Evolutionary conservation across 2,113 vertebrate species (phyloP).

Genomic region (Otus sunia): DNA sequence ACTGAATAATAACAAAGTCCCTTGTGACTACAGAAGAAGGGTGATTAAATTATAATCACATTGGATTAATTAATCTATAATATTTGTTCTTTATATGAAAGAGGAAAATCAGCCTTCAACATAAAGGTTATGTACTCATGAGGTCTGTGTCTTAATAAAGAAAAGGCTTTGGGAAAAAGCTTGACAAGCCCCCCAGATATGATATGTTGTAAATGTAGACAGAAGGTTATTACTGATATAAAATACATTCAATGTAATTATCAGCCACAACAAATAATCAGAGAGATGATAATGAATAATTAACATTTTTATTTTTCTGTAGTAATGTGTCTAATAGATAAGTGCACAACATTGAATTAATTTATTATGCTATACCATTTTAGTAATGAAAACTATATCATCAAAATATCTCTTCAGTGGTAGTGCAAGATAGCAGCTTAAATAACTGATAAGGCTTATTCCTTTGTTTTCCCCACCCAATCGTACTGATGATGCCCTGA

Average conservation of each 20-base stretch:
- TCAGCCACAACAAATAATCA: conserved; percentile 99
- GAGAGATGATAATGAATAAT: conserved; percentile 96
- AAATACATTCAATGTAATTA: conserved; percentile 94
- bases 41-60: conserved; percentile 99
- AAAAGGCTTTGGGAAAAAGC: conserved; percentile 83
- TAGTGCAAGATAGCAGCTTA: conserved; percentile 79
- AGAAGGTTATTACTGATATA: conserved; percentile 99
- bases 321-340: conserved; percentile 82
- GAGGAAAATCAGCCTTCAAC: conserved; percentile 86
- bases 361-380: conserved; percentile 77
- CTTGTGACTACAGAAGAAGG: conserved; percentile 84
- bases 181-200: conserved; percentile 93
- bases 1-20: conserved; percentile 85
- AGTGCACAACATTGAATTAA: conserved; percentile 79
- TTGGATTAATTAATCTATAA: conserved; percentile 99
- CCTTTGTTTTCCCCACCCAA: conserved; percentile 70
- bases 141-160: conserved; percentile 94
- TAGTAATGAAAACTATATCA: conserved; percentile 77
- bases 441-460: conserved; percentile 70
- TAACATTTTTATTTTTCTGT: conserved; percentile 95
- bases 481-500: conserved; percentile 33
- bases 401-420: conserved; percentile 78
- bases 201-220: conserved; percentile 86
- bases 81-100: conserved; percentile 97
- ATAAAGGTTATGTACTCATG: conserved; percentile 93